phyloP scores from a whole-genome alignment of 2,113 vertebrate genomes.

The Colossoma macropomum region DNA sequence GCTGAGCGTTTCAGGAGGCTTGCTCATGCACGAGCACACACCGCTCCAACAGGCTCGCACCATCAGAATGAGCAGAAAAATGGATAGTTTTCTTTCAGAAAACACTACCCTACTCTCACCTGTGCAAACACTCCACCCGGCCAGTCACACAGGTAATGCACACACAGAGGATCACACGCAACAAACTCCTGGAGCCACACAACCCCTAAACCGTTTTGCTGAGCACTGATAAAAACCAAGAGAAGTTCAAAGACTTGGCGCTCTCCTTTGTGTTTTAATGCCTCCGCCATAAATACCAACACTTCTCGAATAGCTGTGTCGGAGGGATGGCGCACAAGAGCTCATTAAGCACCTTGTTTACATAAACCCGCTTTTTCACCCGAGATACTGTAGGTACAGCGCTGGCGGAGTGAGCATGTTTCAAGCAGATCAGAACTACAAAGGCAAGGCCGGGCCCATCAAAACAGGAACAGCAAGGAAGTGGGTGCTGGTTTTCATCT shows the following conservation, averaged over 20 bases:
- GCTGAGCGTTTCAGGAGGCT: constrained; percentile 38
- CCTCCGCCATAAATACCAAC: constrained; percentile 62
- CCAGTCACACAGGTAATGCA: constrained; percentile 49
- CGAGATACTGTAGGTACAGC: constrained; percentile 25
- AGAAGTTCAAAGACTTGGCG: constrained; percentile 47
- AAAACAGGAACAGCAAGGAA: constrained; percentile 29
- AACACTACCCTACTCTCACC: constrained; percentile 54
- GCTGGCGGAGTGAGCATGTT: constrained; percentile 32
- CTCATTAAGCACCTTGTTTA: constrained; percentile 64
- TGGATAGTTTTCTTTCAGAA: constrained; percentile 47
- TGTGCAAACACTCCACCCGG: constrained; percentile 61
- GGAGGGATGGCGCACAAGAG: constrained; percentile 26
- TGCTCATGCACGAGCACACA: constrained; percentile 17
- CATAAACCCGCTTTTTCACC: constrained; percentile 43
- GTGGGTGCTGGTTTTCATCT: constrained; percentile 46
- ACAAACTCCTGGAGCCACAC: constrained; percentile 49
- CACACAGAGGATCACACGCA: constrained; percentile 25
- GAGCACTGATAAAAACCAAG: constrained; percentile 29
- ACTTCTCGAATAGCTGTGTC: constrained; percentile 43
- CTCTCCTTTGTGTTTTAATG: constrained; percentile 59
- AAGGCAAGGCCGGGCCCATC: constrained; percentile 43
- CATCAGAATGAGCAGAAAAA: constrained; percentile 54
- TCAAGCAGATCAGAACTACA: constrained; percentile 55
- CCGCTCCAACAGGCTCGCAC: constrained; percentile 47
- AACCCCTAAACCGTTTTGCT: constrained; percentile 40